phyloP scores from a whole-genome alignment of 2,888 invertebrate species.

The Leucozona laternaria region DNA sequence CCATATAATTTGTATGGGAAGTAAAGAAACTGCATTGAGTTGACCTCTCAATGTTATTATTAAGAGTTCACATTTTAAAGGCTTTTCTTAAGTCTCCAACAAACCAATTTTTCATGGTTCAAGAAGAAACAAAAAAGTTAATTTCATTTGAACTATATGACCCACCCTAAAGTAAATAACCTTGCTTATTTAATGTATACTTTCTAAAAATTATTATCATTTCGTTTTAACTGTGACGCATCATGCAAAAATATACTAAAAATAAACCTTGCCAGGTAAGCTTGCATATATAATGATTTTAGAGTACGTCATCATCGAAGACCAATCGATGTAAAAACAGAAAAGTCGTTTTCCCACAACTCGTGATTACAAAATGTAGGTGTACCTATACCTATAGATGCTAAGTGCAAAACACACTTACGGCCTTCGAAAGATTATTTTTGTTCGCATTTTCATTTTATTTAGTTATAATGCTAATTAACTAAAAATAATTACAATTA shows the following conservation, averaged over 20 bases:
- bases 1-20: too few relatives aligned
- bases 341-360: constrained; percentile 21
- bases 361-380: constrained; percentile 31
- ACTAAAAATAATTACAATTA: constrained; percentile 48
- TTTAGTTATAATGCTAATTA: constrained; percentile 48
- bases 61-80: too few relatives aligned
- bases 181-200: background rate
- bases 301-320: constrained; percentile 9
- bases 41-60: too few relatives aligned
- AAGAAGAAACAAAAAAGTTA: too few relatives aligned
- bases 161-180: background rate
- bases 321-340: background rate
- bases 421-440: constrained; percentile 28
- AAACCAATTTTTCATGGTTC: too few relatives aligned
- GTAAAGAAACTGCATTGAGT: too few relatives aligned
- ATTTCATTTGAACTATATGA: too few relatives aligned
- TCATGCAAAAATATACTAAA: background rate
- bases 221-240: constrained; percentile 1
- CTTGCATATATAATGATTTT: constrained; percentile 9
- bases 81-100: too few relatives aligned
- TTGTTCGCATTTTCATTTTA: constrained; percentile 47
- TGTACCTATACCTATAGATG: background rate
- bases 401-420: constrained; percentile 25
- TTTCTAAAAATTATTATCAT: background rate
- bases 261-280: background rate